Evolutionary conservation across 2,113 vertebrate genomes (phyloP), one percentile per base, ranked within the genome.

Genomic region (Ciconia maguari): DNA sequence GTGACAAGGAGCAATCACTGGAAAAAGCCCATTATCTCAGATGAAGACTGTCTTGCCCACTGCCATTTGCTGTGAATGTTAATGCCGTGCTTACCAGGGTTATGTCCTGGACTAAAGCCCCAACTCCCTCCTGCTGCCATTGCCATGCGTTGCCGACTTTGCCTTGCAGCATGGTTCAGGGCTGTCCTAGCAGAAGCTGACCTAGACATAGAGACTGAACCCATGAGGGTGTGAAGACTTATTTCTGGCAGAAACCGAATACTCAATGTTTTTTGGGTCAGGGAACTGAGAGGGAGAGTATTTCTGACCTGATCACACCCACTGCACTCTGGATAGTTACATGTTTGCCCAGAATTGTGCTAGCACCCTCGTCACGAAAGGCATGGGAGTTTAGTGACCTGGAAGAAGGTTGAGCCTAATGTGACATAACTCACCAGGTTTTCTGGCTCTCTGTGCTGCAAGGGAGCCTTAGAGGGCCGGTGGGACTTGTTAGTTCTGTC

Each of bases 71-170:
- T 71, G 42, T 92, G 38, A 93, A 82, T 61, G 41, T 84, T 93
- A 82, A 90, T 49, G 80, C 10, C 38, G 8, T 41, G 16, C 52
- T 89, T 81, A 27, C 8, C 30, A 61, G 36, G 25, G 51, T 58
- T 88, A 27, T 68, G 13, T 86, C 65, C 49, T 5, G 8, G 26
- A 62, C 24, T 55, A 65, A 66, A 85, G 41, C 41, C 24, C n/a
- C 64, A 52, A 2, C 38, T 91, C 60, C 55, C 51, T 92, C 54
- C 84, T 3, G 4, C 66, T 75, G 30, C 54, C 27, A 51, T 68
- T 4, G 2, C 10, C 0, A 1, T 0, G 0, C 0, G 4, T 25
- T 77, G 52, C 29, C 0, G 1, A 49, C 66, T 71, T 22, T 60
- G 69, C 48, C 81, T 55, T 3, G 17, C 54, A 77, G 77, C 49